A percentile compares a stretch with the other conserved stretches of the same genome.
Evolutionary conservation across 1,140 invertebrate species (phyloP).

Genomic region (Protaetia brevitarsis): DNA sequence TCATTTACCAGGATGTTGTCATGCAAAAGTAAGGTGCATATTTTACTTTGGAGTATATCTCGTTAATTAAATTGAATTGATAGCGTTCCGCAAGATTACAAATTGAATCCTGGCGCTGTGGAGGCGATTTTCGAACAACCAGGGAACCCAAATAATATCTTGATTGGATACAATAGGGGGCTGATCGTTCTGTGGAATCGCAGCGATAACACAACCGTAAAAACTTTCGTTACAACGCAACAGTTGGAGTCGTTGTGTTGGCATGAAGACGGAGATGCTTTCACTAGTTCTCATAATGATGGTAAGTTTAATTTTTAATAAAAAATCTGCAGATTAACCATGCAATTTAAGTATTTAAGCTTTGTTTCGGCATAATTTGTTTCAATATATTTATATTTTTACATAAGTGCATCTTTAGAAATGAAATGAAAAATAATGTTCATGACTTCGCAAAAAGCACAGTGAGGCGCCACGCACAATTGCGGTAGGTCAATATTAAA

Average conservation of each 20-base stretch:
- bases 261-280: conserved; percentile 69
- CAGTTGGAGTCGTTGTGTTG: conserved; percentile 90
- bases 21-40: conserved; percentile 79
- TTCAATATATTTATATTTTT: no score
- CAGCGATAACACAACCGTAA: conserved; percentile 59
- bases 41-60: not conserved
- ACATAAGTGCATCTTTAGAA: no score
- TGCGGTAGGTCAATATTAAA: no score
- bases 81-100: conserved; percentile 90
- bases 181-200: conserved; percentile 90
- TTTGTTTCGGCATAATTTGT: no score
- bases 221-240: conserved; percentile 80
- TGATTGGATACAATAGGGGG: conserved; percentile 91
- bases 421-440: no score
- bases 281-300: conserved; percentile 95
- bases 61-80: not conserved
- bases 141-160: conserved; percentile 72
- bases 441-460: no score
- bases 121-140: conserved; percentile 88
- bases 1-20: conserved; percentile 95
- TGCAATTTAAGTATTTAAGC: no score
- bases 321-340: no score
- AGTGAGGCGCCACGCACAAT: no score
- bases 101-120: conserved; percentile 93
- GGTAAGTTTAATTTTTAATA: conserved; percentile 63